phyloP scores from a whole-genome alignment of 64 coral and sea anemone species.

The Montipora efflorescens region DNA sequence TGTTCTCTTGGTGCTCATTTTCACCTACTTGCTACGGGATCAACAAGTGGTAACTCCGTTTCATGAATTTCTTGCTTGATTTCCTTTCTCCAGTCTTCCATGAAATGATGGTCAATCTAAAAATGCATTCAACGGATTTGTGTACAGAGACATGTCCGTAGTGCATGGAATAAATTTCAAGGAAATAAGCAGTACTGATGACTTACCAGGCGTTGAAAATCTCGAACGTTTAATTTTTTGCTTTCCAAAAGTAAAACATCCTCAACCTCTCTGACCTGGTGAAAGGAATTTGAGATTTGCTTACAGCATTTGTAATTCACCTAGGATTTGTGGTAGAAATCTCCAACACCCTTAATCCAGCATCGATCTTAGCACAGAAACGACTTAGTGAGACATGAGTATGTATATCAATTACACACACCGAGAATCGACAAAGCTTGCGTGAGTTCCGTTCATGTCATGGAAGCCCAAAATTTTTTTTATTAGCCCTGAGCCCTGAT shows the following conservation, averaged over 20 bases:
- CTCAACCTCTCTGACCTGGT: conserved; percentile 69
- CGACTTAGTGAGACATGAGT: too few relatives aligned
- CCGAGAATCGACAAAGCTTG: too few relatives aligned
- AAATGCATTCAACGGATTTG: background rate
- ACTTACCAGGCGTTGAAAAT: conserved; percentile 77
- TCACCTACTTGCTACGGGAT: conserved; percentile 85
- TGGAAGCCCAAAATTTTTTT: too few relatives aligned
- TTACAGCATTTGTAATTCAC: background rate
- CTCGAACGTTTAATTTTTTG: conserved; percentile 67
- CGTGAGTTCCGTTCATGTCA: too few relatives aligned
- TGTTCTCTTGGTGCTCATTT: background rate
- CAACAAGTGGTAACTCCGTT: conserved; percentile 84
- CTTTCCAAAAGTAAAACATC: conserved; percentile 41
- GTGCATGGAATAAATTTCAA: background rate
- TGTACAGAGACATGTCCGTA: background rate
- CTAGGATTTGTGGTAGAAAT: too few relatives aligned
- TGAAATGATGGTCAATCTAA: conserved; percentile 79
- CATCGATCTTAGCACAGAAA: too few relatives aligned
- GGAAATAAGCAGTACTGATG: background rate
- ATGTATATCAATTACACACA: too few relatives aligned
- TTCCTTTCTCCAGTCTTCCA: conserved; percentile 63
- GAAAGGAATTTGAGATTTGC: background rate
- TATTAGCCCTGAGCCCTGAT: too few relatives aligned
- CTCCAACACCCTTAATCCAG: too few relatives aligned
- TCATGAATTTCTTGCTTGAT: conserved; percentile 60